Percentiles rank a stretch among this genome's conserved stretches.
phyloP scores from a whole-genome alignment of 2,113 vertebrate genomes.

The Halichoerus grypus region DNA sequence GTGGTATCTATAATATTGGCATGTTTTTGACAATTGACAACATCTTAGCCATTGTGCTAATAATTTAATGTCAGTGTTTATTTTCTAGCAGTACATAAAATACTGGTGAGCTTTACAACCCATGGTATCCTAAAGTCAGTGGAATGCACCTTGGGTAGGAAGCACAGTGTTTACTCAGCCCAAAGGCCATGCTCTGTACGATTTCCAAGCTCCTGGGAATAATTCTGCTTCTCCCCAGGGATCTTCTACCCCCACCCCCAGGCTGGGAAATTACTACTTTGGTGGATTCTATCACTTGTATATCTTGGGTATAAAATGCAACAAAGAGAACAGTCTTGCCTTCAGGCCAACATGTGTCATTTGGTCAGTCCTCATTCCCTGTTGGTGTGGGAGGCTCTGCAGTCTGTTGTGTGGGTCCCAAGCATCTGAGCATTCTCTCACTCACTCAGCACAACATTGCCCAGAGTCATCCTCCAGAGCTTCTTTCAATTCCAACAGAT shows the following conservation, averaged over 20 bases:
- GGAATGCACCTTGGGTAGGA: not conserved
- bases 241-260: not conserved
- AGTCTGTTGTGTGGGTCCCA: not conserved
- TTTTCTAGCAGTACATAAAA: not conserved
- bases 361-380: not conserved
- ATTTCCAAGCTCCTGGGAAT: not conserved
- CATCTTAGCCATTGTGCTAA: not conserved
- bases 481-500: not conserved
- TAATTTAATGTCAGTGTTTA: not conserved
- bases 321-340: not conserved
- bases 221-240: not conserved
- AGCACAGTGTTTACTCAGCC: not conserved
- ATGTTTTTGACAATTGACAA: not conserved
- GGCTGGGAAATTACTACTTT: not conserved
- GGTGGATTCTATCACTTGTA: not conserved
- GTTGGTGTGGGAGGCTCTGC: not conserved
- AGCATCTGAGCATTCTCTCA: not conserved
- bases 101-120: not conserved
- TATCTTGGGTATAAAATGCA: not conserved
- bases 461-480: not conserved
- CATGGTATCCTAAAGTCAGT: not conserved
- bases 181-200: not conserved
- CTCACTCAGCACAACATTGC: not conserved
- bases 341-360: not conserved
- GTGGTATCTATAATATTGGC: not conserved